These are phyloP conservation scores for Melipona bicolor DNA, from an alignment of 2,888 invertebrate genomes.

Conservation along the genomic window DNA sequence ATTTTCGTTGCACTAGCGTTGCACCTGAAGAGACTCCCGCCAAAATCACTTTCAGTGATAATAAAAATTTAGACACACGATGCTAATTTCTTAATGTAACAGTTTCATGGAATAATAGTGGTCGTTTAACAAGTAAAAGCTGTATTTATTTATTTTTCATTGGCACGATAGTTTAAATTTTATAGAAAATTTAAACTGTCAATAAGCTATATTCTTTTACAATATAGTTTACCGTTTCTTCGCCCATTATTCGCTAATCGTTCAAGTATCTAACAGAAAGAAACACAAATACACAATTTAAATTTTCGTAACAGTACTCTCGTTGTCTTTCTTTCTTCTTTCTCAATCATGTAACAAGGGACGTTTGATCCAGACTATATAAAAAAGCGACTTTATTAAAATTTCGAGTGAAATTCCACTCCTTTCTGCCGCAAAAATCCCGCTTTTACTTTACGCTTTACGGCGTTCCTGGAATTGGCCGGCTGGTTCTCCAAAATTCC, in stretches of 20 bases:
- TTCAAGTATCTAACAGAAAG: neutral
- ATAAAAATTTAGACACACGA: neutral
- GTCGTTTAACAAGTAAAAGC: neutral
- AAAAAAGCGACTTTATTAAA: constrained; percentile 18
- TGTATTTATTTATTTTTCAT: no score
- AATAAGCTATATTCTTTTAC: no score
- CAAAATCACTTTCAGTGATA: no score
- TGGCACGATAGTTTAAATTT: no score
- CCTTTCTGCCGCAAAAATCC: neutral
- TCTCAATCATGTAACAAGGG: neutral
- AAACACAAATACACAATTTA: neutral
- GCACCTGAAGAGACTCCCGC: no score
- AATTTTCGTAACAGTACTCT: neutral
- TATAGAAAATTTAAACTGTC: no score
- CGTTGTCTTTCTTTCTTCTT: neutral
- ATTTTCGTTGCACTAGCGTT: no score
- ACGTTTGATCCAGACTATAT: neutral
- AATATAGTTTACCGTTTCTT: neutral
- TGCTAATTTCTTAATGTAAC: neutral
- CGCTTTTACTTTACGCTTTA: neutral
- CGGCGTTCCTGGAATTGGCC: neutral
- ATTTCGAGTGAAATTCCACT: neutral
- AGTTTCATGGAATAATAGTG: neutral
- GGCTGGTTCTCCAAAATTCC: constrained; percentile 13
- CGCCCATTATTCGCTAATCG: neutral